phyloP scores from a whole-genome alignment of 1,140 invertebrate genomes.

The Drosophila navojoa region DNA sequence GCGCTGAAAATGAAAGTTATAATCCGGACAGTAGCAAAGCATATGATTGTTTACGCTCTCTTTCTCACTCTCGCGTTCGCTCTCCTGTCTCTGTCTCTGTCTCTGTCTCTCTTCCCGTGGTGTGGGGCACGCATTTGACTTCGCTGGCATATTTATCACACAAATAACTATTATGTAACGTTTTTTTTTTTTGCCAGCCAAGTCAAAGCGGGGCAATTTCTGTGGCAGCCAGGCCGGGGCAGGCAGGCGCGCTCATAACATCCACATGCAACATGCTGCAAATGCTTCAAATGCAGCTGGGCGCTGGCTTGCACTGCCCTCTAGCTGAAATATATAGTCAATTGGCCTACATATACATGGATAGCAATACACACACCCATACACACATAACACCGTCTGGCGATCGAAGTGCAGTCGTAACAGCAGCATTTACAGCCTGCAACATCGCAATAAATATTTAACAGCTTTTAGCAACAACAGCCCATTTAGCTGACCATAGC shows the following conservation, averaged over 20 bases:
- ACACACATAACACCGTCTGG: neutral
- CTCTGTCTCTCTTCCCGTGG: neutral
- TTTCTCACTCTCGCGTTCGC: neutral
- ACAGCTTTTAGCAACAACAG: too few species aligned
- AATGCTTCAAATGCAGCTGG: slow-evolving; percentile 6
- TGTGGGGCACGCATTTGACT: slow-evolving; percentile 31
- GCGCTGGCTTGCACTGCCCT: slow-evolving; percentile 37
- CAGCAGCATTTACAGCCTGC: neutral
- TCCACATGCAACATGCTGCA: slow-evolving; percentile 15
- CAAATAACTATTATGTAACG: slow-evolving; percentile 35
- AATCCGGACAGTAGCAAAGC: slow-evolving; percentile 36
- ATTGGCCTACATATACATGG: slow-evolving; percentile 61
- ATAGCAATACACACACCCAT: neutral
- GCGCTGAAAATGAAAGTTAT: slow-evolving; percentile 75
- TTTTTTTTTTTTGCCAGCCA: slow-evolving; percentile 6
- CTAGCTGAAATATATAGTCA: slow-evolving; percentile 23
- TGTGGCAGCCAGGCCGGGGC: slow-evolving; percentile 1
- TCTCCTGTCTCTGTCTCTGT: neutral
- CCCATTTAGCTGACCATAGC: too few species aligned
- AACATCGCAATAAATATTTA: too few species aligned
- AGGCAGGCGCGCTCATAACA: neutral
- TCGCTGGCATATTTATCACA: slow-evolving; percentile 39
- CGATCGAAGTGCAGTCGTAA: neutral
- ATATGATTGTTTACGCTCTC: slow-evolving; percentile 30
- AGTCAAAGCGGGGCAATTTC: slow-evolving; percentile 21